Evolutionary conservation across 1,140 invertebrate genomes (phyloP).

Genomic region (Brachionus asplanchnoidis): DNA sequence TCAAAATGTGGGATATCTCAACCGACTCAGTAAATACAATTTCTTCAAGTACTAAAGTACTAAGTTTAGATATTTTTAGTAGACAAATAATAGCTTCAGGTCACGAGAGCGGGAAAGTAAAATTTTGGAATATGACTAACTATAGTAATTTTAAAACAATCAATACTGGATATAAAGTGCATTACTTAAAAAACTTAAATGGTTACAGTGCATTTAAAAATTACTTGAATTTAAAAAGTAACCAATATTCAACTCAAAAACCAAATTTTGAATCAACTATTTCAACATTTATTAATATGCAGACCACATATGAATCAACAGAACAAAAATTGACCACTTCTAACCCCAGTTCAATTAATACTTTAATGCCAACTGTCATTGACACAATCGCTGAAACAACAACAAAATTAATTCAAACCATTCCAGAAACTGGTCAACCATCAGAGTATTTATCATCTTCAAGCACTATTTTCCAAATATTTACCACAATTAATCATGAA

Average conservation of each 20-base stretch:
- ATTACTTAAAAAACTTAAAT: not conserved
- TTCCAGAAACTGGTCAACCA: no score
- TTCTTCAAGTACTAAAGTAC: not conserved
- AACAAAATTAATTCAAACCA: no score
- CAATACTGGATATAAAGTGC: not conserved
- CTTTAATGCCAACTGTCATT: no score
- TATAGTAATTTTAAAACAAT: not conserved
- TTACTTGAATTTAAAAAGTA: not conserved
- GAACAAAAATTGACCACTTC: no score
- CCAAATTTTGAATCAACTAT: not conserved
- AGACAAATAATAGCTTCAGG: not conserved
- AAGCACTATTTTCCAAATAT: no score
- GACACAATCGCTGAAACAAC: no score
- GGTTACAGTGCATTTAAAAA: not conserved
- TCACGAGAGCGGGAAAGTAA: not conserved
- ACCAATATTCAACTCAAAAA: not conserved
- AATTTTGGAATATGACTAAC: not conserved
- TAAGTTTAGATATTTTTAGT: not conserved
- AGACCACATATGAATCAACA: no score
- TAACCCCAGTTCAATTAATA: no score
- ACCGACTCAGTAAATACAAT: not conserved
- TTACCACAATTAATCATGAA: no score
- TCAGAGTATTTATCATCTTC: no score
- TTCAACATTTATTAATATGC: no score
- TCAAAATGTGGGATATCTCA: not conserved